Evolutionary conservation across 2,797 vertebrate species (phyloP).

Genomic region (Halcyon smyrnensis): DNA sequence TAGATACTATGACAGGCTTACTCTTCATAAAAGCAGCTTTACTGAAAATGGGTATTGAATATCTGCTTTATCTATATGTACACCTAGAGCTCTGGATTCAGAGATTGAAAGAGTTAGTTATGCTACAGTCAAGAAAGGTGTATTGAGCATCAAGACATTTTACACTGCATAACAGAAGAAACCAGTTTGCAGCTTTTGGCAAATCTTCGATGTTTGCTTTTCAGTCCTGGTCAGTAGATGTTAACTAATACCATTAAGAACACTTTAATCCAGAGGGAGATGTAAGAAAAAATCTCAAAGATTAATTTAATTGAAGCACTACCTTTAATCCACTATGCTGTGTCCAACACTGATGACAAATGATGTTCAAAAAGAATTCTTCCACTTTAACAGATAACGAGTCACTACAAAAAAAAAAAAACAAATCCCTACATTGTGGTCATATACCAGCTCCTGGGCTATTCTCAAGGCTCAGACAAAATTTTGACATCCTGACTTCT

Average conservation of each 20-base stretch:
- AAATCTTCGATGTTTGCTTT: slow-evolving; percentile 1
- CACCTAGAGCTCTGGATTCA: not conserved
- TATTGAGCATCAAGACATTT: not conserved
- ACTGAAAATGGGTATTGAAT: not conserved
- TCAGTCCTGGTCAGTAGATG: not conserved
- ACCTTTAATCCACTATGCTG: slow-evolving; percentile 6
- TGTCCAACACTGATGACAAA: not conserved
- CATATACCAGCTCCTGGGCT: not conserved
- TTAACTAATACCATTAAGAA: not conserved
- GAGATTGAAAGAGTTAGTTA: not conserved
- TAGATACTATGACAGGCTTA: not conserved
- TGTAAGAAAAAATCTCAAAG: not conserved
- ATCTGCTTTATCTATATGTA: not conserved
- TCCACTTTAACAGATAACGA: not conserved
- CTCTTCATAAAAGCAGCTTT: not conserved
- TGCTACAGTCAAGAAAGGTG: not conserved
- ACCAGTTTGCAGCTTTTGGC: not conserved
- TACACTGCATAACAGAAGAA: not conserved
- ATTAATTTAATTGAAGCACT: slow-evolving; percentile 22
- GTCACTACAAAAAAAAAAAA: not conserved
- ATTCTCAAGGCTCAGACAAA: not conserved
- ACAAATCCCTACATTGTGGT: not conserved
- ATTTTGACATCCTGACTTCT: not conserved
- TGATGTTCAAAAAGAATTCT: not conserved
- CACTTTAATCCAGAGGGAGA: not conserved